phyloP scores from a whole-genome alignment of 2,113 vertebrate genomes.

The Anseranas semipalmata region DNA sequence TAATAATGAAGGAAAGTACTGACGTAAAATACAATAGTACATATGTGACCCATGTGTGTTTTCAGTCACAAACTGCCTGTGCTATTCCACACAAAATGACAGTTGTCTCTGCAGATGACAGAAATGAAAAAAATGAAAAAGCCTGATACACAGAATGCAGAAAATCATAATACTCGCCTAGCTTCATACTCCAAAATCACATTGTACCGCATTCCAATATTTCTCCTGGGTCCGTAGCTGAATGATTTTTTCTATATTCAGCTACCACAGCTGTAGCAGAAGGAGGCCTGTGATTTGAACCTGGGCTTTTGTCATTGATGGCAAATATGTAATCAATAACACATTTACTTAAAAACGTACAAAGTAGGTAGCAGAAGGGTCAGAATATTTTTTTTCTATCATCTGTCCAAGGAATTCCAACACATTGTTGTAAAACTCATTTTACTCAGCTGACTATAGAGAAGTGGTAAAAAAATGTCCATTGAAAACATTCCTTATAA shows the following conservation, averaged over 20 bases:
- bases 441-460: neutral
- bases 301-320: neutral
- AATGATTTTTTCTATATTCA: neutral
- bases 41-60: neutral
- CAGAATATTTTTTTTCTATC: neutral
- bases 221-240: neutral
- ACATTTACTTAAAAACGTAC: neutral
- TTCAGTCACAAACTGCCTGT: neutral
- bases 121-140: neutral
- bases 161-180: neutral
- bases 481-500: neutral
- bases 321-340: neutral
- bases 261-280: neutral
- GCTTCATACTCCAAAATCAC: neutral
- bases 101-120: neutral
- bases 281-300: neutral
- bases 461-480: neutral
- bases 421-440: neutral
- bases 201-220: neutral
- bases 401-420: neutral
- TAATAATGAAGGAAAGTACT: neutral
- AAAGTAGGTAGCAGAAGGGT: neutral
- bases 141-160: neutral
- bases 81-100: neutral
- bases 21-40: neutral